Percentiles rank a stretch among this genome's conserved stretches.
These are phyloP conservation scores for Eretmocerus hayati DNA, from an alignment of 2,888 invertebrate species.

Conservation along the genomic window DNA sequence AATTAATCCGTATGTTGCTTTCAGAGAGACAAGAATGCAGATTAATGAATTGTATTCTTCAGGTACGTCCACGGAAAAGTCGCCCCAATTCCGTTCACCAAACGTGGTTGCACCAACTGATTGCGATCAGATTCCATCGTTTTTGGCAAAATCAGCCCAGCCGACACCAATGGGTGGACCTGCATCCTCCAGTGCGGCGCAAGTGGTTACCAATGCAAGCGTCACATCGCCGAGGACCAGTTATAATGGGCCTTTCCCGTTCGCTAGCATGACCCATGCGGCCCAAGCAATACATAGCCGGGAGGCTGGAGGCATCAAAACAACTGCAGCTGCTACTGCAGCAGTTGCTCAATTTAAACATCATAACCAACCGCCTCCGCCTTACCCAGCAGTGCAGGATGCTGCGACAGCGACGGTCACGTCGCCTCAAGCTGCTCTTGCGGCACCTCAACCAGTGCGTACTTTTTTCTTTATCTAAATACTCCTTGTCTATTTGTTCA, in stretches of 20 bases:
- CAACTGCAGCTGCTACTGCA: slow-evolving; percentile 30
- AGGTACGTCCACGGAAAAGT: slow-evolving; percentile 44
- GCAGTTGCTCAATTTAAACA: slow-evolving; percentile 41
- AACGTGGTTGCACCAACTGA: slow-evolving; percentile 85
- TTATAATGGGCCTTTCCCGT: slow-evolving; percentile 67
- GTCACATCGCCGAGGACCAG: slow-evolving; percentile 41
- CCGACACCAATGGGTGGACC: slow-evolving; percentile 32
- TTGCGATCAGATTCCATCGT: slow-evolving; percentile 54
- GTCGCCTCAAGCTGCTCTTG: slow-evolving; percentile 36
- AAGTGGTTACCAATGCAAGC: slow-evolving; percentile 42
- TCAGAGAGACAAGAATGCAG: too few relatives aligned
- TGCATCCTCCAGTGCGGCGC: slow-evolving; percentile 26
- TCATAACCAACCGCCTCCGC: slow-evolving; percentile 46
- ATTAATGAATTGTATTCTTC: too few relatives aligned
- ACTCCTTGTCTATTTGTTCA: too few relatives aligned
- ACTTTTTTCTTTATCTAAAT: neutral
- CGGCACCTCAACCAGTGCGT: slow-evolving; percentile 11
- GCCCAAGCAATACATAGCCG: slow-evolving; percentile 76
- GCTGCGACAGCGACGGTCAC: slow-evolving; percentile 35
- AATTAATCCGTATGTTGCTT: too few relatives aligned
- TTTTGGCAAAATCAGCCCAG: slow-evolving; percentile 39
- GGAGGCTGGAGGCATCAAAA: slow-evolving; percentile 43
- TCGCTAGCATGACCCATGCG: slow-evolving; percentile 85
- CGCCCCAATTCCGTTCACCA: slow-evolving; percentile 64
- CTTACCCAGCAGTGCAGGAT: slow-evolving; percentile 40